Percentiles rank a stretch among this genome's conserved stretches.
These are phyloP conservation scores for Coenonympha arcania DNA, from an alignment of 2,888 invertebrate genomes.

Conservation along the genomic window DNA sequence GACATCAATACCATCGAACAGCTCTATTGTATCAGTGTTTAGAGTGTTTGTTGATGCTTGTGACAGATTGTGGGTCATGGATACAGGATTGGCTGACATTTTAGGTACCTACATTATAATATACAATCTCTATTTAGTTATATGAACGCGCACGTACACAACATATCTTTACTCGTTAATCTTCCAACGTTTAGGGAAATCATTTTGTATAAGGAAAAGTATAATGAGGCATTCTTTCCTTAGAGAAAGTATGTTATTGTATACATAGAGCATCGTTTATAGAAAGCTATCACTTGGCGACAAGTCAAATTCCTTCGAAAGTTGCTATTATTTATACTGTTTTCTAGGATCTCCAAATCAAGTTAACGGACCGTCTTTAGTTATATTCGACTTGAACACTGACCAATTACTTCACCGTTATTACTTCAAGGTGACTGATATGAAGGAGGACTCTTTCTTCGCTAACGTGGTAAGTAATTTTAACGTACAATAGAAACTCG, in stretches of 20 bases:
- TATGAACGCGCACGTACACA: slow-evolving; percentile 16
- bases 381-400: slow-evolving; percentile 83
- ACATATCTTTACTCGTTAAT: slow-evolving; percentile 6
- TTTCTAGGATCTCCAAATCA: slow-evolving; percentile 62
- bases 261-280: not conserved
- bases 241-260: slow-evolving; percentile 14
- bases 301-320: not conserved
- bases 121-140: not conserved
- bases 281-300: slow-evolving; percentile 1
- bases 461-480: slow-evolving; percentile 86
- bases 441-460: slow-evolving; percentile 84
- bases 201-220: slow-evolving; percentile 3
- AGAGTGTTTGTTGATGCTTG: slow-evolving; percentile 82
- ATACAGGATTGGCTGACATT: slow-evolving; percentile 84
- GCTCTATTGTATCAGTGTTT: slow-evolving; percentile 81
- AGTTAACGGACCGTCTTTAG: slow-evolving; percentile 77
- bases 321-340: not conserved
- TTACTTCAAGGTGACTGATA: slow-evolving; percentile 77
- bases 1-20: slow-evolving; percentile 68
- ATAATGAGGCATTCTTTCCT: not conserved
- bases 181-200: slow-evolving; percentile 9
- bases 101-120: slow-evolving; percentile 75
- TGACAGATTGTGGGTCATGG: slow-evolving; percentile 87
- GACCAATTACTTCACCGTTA: slow-evolving; percentile 81
- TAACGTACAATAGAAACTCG: too few relatives aligned